phyloP scores from a whole-genome alignment of 2,888 invertebrate genomes.

The Acanthosepion esculentum region DNA sequence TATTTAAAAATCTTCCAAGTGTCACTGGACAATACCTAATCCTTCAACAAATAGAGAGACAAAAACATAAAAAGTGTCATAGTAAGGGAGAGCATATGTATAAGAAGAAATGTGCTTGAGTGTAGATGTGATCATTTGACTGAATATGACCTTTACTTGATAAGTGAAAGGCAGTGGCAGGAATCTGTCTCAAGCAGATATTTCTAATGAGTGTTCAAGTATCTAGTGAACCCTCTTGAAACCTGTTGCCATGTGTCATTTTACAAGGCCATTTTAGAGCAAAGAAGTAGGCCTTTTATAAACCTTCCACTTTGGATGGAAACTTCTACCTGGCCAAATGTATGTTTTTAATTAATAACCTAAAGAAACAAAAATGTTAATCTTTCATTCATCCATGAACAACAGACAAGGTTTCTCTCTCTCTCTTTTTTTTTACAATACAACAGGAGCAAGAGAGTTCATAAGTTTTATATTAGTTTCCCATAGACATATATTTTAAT shows the following conservation, averaged over 20 bases:
- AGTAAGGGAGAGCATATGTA: neutral
- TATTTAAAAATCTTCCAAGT: neutral
- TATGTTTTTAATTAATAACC: too few relatives aligned
- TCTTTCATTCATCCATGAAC: neutral
- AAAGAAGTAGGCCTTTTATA: neutral
- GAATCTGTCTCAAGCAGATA: conserved; percentile 18
- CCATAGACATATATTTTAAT: neutral
- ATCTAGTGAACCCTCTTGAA: conserved; percentile 33
- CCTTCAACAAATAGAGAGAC: neutral
- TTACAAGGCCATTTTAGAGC: neutral
- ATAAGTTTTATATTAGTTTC: too few relatives aligned
- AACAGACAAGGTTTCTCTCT: neutral
- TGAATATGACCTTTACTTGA: neutral
- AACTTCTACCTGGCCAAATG: too few relatives aligned
- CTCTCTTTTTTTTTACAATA: neutral
- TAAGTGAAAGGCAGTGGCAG: neutral
- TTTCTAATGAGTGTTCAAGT: conserved; percentile 16
- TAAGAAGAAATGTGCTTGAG: neutral
- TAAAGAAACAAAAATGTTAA: too few relatives aligned
- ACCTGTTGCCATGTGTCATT: conserved; percentile 3
- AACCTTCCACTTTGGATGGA: neutral
- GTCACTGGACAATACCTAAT: neutral
- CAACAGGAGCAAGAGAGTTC: neutral
- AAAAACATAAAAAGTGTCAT: neutral
- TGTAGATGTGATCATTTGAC: neutral